A percentile compares a stretch with the other conserved stretches of the same genome.
These are phyloP conservation scores for Phainopepla nitens DNA, from an alignment of 2,113 vertebrate genomes.

Conservation along the genomic window DNA sequence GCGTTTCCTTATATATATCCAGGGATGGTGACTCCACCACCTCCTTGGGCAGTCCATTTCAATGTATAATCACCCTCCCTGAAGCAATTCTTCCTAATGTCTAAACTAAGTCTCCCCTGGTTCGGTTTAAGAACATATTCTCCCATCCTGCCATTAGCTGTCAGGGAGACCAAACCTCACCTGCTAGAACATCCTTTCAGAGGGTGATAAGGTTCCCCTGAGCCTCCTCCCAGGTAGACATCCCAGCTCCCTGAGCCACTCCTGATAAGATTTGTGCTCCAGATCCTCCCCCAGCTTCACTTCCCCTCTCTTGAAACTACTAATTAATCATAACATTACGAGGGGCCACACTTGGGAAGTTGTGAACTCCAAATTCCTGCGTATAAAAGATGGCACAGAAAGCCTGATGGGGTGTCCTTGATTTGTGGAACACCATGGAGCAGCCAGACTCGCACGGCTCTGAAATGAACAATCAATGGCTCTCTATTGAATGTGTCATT, in stretches of 20 bases:
- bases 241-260: not conserved
- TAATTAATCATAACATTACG: not conserved
- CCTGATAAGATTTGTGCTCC: not conserved
- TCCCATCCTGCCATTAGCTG: not conserved
- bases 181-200: not conserved
- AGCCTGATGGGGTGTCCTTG: not conserved
- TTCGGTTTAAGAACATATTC: not conserved
- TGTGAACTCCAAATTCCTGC: not conserved
- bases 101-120: not conserved
- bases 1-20: not conserved
- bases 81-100: not conserved
- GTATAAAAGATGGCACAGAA: not conserved
- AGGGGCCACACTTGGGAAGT: not conserved
- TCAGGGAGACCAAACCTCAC: not conserved
- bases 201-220: rapidly evolving
- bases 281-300: not conserved
- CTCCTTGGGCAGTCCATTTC: not conserved
- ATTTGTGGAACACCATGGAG: rapidly evolving
- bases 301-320: not conserved
- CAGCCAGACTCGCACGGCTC: not conserved
- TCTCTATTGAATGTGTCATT: not conserved
- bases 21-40: not conserved
- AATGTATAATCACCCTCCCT: not conserved
- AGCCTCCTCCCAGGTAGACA: not conserved
- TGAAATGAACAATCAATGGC: not conserved